These are phyloP conservation scores for Typhlichthys eigenmanni DNA, from an alignment of 2,797 vertebrate genomes.

Conservation along the genomic window DNA sequence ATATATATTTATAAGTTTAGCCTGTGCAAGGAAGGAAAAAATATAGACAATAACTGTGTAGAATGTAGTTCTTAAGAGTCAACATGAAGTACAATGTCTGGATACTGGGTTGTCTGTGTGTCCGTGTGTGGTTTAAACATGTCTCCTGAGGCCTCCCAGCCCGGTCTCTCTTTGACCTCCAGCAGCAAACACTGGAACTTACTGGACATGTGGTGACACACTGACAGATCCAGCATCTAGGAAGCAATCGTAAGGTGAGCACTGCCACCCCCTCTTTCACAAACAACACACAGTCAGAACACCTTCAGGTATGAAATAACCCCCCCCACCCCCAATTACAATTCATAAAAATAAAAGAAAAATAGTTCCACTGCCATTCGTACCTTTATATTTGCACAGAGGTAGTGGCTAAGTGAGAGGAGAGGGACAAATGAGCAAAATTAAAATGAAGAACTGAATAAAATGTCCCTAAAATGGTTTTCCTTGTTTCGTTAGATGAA, in stretches of 20 bases:
- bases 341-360: constrained; percentile 81
- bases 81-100: constrained; percentile 51
- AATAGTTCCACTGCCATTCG: constrained; percentile 70
- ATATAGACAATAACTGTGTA: constrained; percentile 72
- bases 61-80: constrained; percentile 71
- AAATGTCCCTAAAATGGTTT: constrained; percentile 81
- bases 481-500: constrained; percentile 71
- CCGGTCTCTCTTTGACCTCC: constrained; percentile 41
- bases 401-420: constrained; percentile 80
- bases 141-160: constrained; percentile 20
- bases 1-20: constrained; percentile 77
- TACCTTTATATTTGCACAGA: constrained; percentile 78
- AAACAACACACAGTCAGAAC: constrained; percentile 44
- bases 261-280: constrained; percentile 43
- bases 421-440: constrained; percentile 58
- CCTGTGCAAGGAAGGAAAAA: constrained; percentile 83
- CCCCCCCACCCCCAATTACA: constrained; percentile 60
- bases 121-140: constrained; percentile 54
- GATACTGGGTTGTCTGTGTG: constrained; percentile 55
- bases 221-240: constrained; percentile 57
- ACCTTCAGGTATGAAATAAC: constrained; percentile 54
- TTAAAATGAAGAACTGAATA: constrained; percentile 69
- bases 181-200: constrained; percentile 58
- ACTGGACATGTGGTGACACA: constrained; percentile 40
- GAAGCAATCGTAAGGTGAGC: constrained; percentile 60